Percentiles rank a stretch among this genome's conserved stretches.
Evolutionary conservation across 2,113 vertebrate genomes (phyloP).

Genomic region (Abramis brama): DNA sequence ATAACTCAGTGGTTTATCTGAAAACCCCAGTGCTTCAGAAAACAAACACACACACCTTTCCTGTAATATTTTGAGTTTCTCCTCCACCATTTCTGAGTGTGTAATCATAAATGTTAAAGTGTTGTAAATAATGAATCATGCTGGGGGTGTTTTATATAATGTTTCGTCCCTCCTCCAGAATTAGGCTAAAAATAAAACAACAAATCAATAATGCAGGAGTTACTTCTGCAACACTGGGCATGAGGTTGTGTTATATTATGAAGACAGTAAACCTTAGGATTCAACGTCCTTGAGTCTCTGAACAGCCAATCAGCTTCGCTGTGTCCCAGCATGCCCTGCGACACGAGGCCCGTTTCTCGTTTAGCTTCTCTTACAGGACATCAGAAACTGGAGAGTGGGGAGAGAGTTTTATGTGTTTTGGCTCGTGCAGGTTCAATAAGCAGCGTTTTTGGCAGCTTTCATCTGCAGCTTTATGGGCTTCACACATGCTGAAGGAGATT

Average conservation of each 20-base stretch:
- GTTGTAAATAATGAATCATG: conserved; percentile 61
- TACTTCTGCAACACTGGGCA: not conserved
- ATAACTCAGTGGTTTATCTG: not conserved
- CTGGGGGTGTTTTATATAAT: conserved; percentile 64
- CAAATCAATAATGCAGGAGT: conserved; percentile 68
- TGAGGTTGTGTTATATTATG: conserved; percentile 1
- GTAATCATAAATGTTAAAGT: conserved; percentile 31
- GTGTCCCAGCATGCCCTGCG: not conserved
- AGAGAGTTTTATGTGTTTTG: conserved; percentile 46
- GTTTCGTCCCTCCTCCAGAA: conserved; percentile 32
- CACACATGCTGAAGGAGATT: conserved; percentile 48
- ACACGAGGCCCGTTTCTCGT: not conserved
- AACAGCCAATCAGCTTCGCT: not conserved
- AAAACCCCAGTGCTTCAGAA: not conserved
- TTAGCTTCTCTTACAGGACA: not conserved
- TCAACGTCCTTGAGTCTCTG: not conserved
- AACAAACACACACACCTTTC: not conserved
- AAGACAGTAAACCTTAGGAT: not conserved
- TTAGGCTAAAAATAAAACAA: conserved; percentile 66
- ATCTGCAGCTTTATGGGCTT: conserved; percentile 43
- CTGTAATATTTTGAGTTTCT: not conserved
- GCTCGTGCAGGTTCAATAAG: conserved; percentile 50
- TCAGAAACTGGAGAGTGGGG: not conserved
- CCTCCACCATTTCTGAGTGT: not conserved
- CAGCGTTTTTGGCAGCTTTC: conserved; percentile 32